Percentiles rank a stretch among this genome's conserved stretches.
Conservation (phyloP, 1,140 invertebrate species). For the Apis florea region DNA sequence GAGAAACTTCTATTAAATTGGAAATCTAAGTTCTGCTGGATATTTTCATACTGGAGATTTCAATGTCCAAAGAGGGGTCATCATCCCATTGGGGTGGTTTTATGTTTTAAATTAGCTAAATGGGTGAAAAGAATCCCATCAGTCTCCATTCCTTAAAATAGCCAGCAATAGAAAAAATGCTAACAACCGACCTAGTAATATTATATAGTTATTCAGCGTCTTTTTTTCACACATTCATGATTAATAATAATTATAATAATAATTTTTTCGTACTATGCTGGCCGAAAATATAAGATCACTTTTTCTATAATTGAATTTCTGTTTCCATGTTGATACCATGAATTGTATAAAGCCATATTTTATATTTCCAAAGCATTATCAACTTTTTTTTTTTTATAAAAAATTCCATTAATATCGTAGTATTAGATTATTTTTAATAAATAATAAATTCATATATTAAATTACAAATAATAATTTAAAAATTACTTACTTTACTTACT, state of each 20-base stretch:
- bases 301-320: neutral
- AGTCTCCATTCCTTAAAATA: constrained; percentile 25
- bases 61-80: neutral
- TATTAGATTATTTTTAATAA: no score
- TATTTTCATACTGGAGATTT: neutral
- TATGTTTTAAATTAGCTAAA: constrained; percentile 21
- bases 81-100: neutral
- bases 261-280: constrained; percentile 59
- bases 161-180: constrained; percentile 65
- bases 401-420: neutral
- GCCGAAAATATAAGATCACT: constrained; percentile 1
- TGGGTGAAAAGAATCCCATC: constrained; percentile 25
- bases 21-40: neutral
- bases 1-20: neutral
- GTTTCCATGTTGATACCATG: neutral
- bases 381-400: neutral
- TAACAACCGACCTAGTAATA: constrained; percentile 65
- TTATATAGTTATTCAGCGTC: constrained; percentile 62
- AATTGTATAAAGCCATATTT: neutral
- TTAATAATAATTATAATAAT: constrained; percentile 71
- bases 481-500: no score
- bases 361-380: neutral
- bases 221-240: constrained; percentile 57
- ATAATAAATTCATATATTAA: no score
- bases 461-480: no score